A percentile compares a stretch with the other conserved stretches of the same genome.
These are phyloP conservation scores for Drosophila pachea DNA, from an alignment of 1,140 invertebrate species.

Conservation along the genomic window DNA sequence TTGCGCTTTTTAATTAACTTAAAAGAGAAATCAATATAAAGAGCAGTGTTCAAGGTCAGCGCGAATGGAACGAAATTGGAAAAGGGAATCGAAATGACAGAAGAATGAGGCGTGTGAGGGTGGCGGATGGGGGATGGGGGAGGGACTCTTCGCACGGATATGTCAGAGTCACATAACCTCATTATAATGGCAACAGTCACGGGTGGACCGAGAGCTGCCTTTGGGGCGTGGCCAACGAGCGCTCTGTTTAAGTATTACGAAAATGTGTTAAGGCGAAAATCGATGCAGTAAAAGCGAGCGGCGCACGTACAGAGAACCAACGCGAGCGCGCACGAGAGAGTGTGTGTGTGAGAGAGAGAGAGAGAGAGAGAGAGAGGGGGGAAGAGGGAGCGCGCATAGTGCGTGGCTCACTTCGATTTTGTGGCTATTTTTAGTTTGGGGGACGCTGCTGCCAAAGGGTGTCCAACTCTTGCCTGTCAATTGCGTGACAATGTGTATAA, in stretches of 20 bases:
- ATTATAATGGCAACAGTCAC: conserved; percentile 58
- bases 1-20: conserved; percentile 68
- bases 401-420: conserved; percentile 61
- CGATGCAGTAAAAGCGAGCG: conserved; percentile 41
- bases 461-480: conserved; percentile 15
- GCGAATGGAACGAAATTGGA: not conserved
- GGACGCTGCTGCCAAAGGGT: conserved; percentile 1
- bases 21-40: conserved; percentile 65
- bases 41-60: conserved; percentile 48
- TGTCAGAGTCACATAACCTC: conserved; percentile 53
- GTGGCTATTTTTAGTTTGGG: conserved; percentile 51
- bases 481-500: conserved; percentile 64
- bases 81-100: not conserved
- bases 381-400: conserved; percentile 6
- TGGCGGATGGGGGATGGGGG: too few species aligned
- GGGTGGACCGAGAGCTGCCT: not conserved
- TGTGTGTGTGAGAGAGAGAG: not conserved
- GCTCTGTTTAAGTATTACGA: conserved; percentile 25
- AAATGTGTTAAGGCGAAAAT: conserved; percentile 52
- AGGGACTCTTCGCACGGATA: conserved; percentile 4
- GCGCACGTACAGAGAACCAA: conserved; percentile 22
- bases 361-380: not conserved
- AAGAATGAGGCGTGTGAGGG: not conserved
- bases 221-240: conserved; percentile 1
- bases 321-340: not conserved